Evolutionary conservation across 2,113 vertebrate genomes (phyloP), one percentile per base, ranked within the genome.

Genomic region (Motacilla tschutschensis): DNA sequence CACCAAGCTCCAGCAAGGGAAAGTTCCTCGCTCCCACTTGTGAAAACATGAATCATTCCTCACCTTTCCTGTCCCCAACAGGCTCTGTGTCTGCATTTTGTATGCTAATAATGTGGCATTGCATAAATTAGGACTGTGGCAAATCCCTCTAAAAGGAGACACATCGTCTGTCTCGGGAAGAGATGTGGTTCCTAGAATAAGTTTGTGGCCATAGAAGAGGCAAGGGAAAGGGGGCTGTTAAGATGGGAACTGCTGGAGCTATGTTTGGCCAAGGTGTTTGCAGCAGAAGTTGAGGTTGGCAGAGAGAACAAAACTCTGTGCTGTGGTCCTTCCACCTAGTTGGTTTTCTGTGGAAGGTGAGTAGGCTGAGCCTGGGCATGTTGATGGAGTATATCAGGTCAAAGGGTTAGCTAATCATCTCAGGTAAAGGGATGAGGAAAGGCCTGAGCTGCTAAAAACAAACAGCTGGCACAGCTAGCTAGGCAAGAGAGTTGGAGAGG

Each of bases 21-120:
- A 93, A 94, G 91, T 89, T 91, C 60, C 58, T 92, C 7, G 84
- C 85, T 77, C 73, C 72, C 85, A 66, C 85, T 88, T 93, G 82
- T 65, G 89, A 93, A 93, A 91, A 80, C 89, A 88, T 91, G 90
- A 94, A 91, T 94, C 91, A 90, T 91, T 94, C 71, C 92, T 93
- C 91, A 91, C 93, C 93, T 93, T 94, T 93, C 91, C 92, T 89
- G 92, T 93, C 88, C 90, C 86, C 86, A 93, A 40, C 75, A 90
- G 90, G 75, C 91, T 93, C 92, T 21, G 82, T 94, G 90, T 89
- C 79, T 95, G 84, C 67, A 67, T 92, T 93, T 88, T 89, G 58
- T 83, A 87, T 2, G 64, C 89, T 96, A 93, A 95, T 94, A 88
- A 66, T 70, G 77, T 94, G 93, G 92, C 88, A 60, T 94, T 92